Percentiles rank a stretch among this genome's conserved stretches.
Conservation (phyloP, 2,113 vertebrate species). For the Otocyon megalotis region DNA sequence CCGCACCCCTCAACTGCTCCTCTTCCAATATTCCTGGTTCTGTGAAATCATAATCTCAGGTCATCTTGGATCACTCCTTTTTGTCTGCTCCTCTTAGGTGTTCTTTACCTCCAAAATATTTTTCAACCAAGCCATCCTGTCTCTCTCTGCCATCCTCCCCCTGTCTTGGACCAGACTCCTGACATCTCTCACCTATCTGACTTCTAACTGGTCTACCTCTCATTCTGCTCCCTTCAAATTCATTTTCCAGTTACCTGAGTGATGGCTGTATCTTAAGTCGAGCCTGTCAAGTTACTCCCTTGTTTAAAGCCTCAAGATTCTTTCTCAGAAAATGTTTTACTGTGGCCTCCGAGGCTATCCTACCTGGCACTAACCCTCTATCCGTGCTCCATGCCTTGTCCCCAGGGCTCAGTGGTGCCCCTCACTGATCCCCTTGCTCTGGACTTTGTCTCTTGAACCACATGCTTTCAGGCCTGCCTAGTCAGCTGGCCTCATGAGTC, state of each 20-base stretch:
- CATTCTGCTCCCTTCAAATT: background rate
- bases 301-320: background rate
- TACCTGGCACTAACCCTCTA: rapidly evolving
- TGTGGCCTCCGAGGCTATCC: background rate
- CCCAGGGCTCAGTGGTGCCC: rapidly evolving
- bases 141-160: background rate
- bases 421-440: background rate
- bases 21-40: background rate
- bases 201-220: background rate
- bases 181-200: background rate
- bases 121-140: background rate
- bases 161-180: background rate
- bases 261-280: background rate
- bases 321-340: background rate
- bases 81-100: background rate
- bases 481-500: background rate
- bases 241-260: background rate
- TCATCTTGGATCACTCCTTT: background rate
- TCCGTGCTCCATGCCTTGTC: background rate
- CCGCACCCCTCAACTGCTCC: background rate
- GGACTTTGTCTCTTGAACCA: background rate
- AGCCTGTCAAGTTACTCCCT: background rate
- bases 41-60: background rate
- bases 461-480: background rate
- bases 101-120: background rate